phyloP scores from a whole-genome alignment of 2,113 vertebrate species.

The Cranoglanis bouderius region DNA sequence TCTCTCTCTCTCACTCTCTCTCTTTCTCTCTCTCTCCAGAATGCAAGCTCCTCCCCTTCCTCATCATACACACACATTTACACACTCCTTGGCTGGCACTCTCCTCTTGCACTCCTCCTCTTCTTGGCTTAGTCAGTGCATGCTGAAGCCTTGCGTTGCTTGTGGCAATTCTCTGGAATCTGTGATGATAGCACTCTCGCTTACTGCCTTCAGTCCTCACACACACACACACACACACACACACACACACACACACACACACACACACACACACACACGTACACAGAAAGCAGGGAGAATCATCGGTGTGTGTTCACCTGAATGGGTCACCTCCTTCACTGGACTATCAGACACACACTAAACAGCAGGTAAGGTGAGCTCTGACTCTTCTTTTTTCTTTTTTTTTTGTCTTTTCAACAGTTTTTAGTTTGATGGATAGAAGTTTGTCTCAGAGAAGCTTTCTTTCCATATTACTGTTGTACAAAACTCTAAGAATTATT shows the following conservation, averaged over 20 bases:
- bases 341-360: background rate
- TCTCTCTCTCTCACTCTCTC: conserved; percentile 23
- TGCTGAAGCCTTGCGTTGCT: conserved; percentile 72
- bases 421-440: background rate
- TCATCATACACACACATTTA: conserved; percentile 31
- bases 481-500: no score
- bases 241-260: conserved; percentile 7
- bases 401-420: conserved; percentile 1
- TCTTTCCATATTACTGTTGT: background rate
- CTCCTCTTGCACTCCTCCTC: conserved; percentile 62
- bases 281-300: conserved; percentile 4
- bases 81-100: conserved; percentile 59
- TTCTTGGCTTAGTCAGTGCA: conserved; percentile 76
- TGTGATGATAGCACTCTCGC: conserved; percentile 74
- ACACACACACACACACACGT: background rate
- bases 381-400: background rate
- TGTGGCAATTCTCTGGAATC: conserved; percentile 72
- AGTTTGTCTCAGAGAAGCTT: background rate
- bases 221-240: conserved; percentile 13
- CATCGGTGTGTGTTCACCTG: conserved; percentile 15
- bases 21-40: conserved; percentile 14
- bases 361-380: conserved; percentile 14
- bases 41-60: conserved; percentile 38
- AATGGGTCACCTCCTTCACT: background rate
- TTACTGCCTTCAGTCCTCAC: conserved; percentile 8